phyloP scores from a whole-genome alignment of 2,797 vertebrate genomes.

The Eulemur albifrons region DNA sequence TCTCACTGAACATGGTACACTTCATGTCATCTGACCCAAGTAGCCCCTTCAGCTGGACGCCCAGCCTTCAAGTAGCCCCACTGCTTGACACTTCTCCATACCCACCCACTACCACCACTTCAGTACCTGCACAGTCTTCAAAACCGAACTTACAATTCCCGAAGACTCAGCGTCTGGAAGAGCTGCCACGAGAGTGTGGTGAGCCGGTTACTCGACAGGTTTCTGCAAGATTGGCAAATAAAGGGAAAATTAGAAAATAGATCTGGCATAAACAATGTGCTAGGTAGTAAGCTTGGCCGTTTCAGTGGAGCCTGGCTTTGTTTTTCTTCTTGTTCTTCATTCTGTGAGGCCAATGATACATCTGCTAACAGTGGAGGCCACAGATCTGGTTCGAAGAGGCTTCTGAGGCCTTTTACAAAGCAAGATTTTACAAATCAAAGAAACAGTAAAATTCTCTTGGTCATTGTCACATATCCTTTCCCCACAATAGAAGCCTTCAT shows the following conservation, averaged over 20 bases:
- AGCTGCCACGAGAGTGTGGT: constrained; percentile 97
- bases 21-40: neutral
- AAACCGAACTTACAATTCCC: constrained; percentile 94
- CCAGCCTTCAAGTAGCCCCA: neutral
- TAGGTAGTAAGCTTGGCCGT: neutral
- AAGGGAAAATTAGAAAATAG: neutral
- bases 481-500: neutral
- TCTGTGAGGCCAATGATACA: neutral
- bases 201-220: constrained; percentile 97
- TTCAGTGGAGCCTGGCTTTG: neutral
- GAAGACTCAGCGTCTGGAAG: constrained; percentile 97
- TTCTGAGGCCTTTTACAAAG: neutral
- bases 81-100: rapidly evolving
- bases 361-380: neutral
- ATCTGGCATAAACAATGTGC: neutral
- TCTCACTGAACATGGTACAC: neutral
- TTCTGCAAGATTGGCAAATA: constrained; percentile 87
- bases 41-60: rapidly evolving
- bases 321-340: neutral
- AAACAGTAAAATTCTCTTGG: neutral
- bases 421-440: neutral
- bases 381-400: neutral
- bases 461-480: neutral
- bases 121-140: neutral
- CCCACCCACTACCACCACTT: neutral